phyloP scores from a whole-genome alignment of 2,888 invertebrate species.

The Nemotelus pantherinus region DNA sequence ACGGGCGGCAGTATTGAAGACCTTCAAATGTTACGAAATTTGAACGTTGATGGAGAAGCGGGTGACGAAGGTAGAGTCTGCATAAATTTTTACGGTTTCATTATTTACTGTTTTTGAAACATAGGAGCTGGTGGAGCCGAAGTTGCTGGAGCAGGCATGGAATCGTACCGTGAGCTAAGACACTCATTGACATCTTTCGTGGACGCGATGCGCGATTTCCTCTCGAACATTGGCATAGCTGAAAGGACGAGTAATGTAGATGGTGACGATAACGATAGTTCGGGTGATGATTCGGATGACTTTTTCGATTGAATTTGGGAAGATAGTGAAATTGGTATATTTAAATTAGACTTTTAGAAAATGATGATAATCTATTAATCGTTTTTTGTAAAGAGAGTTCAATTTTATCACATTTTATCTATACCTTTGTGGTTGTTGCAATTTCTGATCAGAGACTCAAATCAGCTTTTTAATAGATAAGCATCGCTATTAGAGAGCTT shows the following conservation, averaged over 20 bases:
- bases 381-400: slow-evolving; percentile 44
- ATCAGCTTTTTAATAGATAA: slow-evolving; percentile 27
- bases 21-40: slow-evolving; percentile 52
- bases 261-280: slow-evolving; percentile 67
- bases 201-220: slow-evolving; percentile 77
- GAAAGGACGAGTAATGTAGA: slow-evolving; percentile 69
- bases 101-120: slow-evolving; percentile 11
- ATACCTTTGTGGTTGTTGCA: slow-evolving; percentile 41
- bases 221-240: slow-evolving; percentile 72
- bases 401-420: slow-evolving; percentile 39
- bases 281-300: slow-evolving; percentile 67
- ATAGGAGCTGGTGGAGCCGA: slow-evolving; percentile 54
- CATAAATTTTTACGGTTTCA: background rate
- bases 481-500: slow-evolving; percentile 29
- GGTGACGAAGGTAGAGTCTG: slow-evolving; percentile 49
- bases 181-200: slow-evolving; percentile 74
- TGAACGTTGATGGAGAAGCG: slow-evolving; percentile 56
- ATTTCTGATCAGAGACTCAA: slow-evolving; percentile 32
- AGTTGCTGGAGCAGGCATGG: slow-evolving; percentile 62
- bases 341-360: slow-evolving; percentile 45
- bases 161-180: slow-evolving; percentile 65
- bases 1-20: slow-evolving; percentile 42
- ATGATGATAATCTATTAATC: slow-evolving; percentile 28
- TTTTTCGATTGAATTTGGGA: slow-evolving; percentile 59
- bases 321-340: background rate